phyloP scores from a whole-genome alignment of 2,888 invertebrate species.

The Lasius platythorax region DNA sequence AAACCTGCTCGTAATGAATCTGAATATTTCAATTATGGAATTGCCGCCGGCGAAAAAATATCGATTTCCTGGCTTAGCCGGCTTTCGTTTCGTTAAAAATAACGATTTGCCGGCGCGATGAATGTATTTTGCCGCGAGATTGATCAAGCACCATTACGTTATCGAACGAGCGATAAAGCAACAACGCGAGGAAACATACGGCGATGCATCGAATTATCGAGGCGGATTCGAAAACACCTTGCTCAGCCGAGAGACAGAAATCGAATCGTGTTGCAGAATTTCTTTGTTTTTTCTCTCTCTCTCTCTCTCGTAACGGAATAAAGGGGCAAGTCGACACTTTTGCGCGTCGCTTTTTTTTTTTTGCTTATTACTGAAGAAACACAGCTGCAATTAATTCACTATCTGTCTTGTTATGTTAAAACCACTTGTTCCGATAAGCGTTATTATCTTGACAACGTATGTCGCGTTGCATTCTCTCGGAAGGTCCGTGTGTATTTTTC shows the following conservation, averaged over 20 bases:
- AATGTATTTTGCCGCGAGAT: constrained; percentile 14
- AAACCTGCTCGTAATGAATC: neutral
- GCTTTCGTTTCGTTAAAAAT: constrained; percentile 6
- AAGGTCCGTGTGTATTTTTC: neutral
- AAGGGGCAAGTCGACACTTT: neutral
- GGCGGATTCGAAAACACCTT: neutral
- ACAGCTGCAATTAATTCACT: constrained; percentile 42
- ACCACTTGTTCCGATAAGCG: constrained; percentile 38
- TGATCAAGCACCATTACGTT: constrained; percentile 14
- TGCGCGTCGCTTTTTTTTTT: neutral
- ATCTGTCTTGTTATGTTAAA: constrained; percentile 16
- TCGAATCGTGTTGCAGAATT: neutral
- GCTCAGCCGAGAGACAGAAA: neutral
- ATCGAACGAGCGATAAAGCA: constrained; percentile 16
- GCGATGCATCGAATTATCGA: constrained; percentile 14
- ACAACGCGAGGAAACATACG: constrained; percentile 12
- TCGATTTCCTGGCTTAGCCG: neutral
- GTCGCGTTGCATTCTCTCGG: neutral
- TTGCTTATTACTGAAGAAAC: neutral
- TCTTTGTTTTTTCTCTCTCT: neutral
- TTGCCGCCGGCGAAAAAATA: neutral
- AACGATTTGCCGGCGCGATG: constrained; percentile 6
- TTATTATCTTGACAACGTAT: constrained; percentile 23
- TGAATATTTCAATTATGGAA: constrained; percentile 25
- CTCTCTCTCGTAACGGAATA: neutral